A percentile compares a stretch with the other conserved stretches of the same genome.
These are phyloP conservation scores for Morone chrysops DNA, from an alignment of 2,113 vertebrate species.

Conservation along the genomic window DNA sequence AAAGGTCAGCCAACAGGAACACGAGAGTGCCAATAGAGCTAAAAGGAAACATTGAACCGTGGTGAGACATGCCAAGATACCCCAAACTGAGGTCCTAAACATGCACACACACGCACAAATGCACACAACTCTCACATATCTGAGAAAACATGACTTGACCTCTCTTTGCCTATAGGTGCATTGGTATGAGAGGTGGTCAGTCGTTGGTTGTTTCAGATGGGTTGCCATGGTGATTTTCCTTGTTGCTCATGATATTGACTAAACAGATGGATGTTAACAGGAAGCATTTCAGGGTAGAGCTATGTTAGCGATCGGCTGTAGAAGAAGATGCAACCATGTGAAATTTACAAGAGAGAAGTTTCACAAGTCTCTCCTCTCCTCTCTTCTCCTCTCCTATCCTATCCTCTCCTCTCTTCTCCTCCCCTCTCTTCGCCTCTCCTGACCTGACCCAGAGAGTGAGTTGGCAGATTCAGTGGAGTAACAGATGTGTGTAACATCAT, in stretches of 20 bases:
- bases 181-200: constrained; percentile 29
- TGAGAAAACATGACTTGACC: constrained; percentile 66
- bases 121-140: constrained; percentile 55
- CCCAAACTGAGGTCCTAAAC: constrained; percentile 50
- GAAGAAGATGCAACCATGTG: constrained; percentile 47
- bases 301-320: constrained; percentile 3
- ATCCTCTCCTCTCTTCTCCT: neutral
- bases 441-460: neutral
- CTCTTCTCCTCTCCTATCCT: constrained; percentile 7
- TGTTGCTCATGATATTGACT: constrained; percentile 62
- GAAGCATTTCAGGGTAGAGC: constrained; percentile 40
- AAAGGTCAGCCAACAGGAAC: constrained; percentile 78
- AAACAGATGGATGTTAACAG: constrained; percentile 73
- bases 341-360: constrained; percentile 27
- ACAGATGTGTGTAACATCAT: constrained; percentile 47
- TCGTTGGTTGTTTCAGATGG: constrained; percentile 31
- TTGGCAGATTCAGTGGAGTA: constrained; percentile 34
- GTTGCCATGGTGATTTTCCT: constrained; percentile 72
- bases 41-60: constrained; percentile 73
- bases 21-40: constrained; percentile 60
- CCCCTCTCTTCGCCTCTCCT: constrained; percentile 4
- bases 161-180: constrained; percentile 36
- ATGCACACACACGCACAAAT: constrained; percentile 12
- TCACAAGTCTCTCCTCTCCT: neutral
- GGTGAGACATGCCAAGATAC: constrained; percentile 76